Evolutionary conservation across 2,113 vertebrate species (phyloP).

Genomic region (Hepsetus odoe): DNA sequence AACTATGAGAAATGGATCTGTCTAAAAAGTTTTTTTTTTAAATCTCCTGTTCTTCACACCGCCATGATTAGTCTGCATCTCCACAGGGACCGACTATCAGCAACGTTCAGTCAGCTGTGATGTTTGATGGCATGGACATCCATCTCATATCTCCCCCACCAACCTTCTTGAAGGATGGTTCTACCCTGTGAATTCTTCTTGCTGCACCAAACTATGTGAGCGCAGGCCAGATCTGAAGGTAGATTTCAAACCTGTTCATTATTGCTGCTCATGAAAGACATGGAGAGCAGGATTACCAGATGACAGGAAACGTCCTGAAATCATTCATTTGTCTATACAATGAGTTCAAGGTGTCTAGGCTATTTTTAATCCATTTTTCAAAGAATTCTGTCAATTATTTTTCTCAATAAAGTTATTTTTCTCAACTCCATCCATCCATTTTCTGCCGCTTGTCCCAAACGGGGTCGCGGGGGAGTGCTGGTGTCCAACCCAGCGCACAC

Average conservation of each 20-base stretch:
- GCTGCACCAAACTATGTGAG: neutral
- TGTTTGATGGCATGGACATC: neutral
- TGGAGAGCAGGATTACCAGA: no score
- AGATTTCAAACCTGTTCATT: slow-evolving; percentile 1
- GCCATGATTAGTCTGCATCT: neutral
- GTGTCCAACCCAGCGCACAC: no score
- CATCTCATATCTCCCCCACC: neutral
- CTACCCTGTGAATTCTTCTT: neutral
- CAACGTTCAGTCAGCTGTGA: neutral
- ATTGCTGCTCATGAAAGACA: no score
- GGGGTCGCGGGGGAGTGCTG: no score
- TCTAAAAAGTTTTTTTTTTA: neutral
- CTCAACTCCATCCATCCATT: no score
- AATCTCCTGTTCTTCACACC: neutral
- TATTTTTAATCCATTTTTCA: no score
- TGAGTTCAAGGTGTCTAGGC: no score
- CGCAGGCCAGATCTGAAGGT: neutral
- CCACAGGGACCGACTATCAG: neutral
- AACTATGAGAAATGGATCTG: neutral
- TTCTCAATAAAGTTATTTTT: no score
- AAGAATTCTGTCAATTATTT: no score
- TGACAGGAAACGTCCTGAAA: no score
- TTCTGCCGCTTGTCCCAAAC: no score
- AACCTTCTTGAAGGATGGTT: slow-evolving; percentile 1
- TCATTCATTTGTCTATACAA: no score